Percentiles rank a stretch among this genome's conserved stretches.
These are phyloP conservation scores for Acholoe squamosa DNA, from an alignment of 2,888 invertebrate genomes.

Conservation along the genomic window DNA sequence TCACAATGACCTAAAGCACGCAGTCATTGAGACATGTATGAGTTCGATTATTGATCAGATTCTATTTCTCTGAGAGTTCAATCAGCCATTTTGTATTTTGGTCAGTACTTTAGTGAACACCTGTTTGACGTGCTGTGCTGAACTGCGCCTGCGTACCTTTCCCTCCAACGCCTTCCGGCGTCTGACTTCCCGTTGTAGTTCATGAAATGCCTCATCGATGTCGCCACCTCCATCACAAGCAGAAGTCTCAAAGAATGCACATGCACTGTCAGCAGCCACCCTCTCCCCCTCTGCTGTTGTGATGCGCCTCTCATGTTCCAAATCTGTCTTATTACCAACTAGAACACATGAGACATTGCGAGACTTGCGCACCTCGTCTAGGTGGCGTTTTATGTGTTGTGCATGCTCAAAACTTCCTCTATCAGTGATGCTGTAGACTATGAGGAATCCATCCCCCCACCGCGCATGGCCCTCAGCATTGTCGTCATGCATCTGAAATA, in stretches of 20 bases:
- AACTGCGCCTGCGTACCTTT: constrained; percentile 78
- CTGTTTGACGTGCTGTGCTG: constrained; percentile 71
- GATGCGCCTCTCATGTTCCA: constrained; percentile 75
- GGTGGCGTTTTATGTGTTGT: constrained; percentile 74
- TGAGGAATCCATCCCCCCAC: constrained; percentile 81
- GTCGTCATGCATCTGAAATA: constrained; percentile 42
- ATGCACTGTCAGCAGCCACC: constrained; percentile 78
- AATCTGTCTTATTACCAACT: constrained; percentile 80
- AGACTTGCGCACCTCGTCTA: constrained; percentile 77
- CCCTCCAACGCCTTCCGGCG: constrained; percentile 77
- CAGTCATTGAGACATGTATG: too few species aligned
- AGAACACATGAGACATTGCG: constrained; percentile 79
- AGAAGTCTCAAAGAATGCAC: constrained; percentile 81
- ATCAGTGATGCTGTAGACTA: constrained; percentile 80
- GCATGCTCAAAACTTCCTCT: constrained; percentile 79
- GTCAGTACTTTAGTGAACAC: constrained; percentile 63
- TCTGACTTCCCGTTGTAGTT: constrained; percentile 81
- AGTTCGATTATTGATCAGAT: too few species aligned
- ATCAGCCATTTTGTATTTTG: constrained; percentile 64
- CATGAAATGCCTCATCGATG: constrained; percentile 81
- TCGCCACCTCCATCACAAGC: constrained; percentile 81
- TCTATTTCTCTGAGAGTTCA: too few species aligned
- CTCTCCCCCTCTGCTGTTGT: constrained; percentile 77
- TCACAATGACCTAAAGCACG: too few species aligned
- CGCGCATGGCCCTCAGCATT: constrained; percentile 75